These are phyloP conservation scores for Hormaphis cornu DNA, from an alignment of 1,140 invertebrate species.

Conservation along the genomic window DNA sequence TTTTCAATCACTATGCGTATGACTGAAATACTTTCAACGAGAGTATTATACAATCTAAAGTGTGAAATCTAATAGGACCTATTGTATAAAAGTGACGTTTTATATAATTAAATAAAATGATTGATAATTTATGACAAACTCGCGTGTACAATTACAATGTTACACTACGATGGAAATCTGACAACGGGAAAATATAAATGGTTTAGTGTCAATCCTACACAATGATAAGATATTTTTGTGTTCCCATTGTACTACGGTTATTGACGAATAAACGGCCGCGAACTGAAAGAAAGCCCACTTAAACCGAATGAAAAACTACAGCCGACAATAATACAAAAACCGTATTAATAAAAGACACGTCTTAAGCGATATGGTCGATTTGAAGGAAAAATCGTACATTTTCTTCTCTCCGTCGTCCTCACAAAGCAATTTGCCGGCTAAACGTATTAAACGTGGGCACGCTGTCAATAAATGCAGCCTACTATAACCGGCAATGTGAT, in stretches of 20 bases:
- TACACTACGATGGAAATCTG: not conserved
- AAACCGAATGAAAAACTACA: not conserved
- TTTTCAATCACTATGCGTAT: too few species aligned
- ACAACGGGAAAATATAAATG: not conserved
- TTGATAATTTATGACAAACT: not conserved
- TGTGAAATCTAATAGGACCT: too few species aligned
- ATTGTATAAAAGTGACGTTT: too few species aligned
- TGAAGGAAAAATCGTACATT: not conserved
- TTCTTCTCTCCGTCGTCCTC: not conserved
- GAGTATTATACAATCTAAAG: too few species aligned
- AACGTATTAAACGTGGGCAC: not conserved
- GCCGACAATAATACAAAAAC: not conserved
- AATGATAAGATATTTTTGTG: constrained; percentile 18
- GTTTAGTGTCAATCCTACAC: not conserved
- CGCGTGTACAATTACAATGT: not conserved
- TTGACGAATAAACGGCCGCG: constrained; percentile 12
- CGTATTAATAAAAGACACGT: not conserved
- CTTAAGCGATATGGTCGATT: not conserved
- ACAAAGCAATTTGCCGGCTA: not conserved
- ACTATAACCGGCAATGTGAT: not conserved
- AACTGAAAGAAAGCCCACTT: constrained; percentile 1
- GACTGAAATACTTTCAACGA: too few species aligned
- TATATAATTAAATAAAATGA: not conserved
- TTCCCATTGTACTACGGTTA: constrained; percentile 3
- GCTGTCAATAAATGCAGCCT: not conserved